Evolutionary conservation across 2,797 vertebrate genomes (phyloP).

Genomic region (Mus minutoides): DNA sequence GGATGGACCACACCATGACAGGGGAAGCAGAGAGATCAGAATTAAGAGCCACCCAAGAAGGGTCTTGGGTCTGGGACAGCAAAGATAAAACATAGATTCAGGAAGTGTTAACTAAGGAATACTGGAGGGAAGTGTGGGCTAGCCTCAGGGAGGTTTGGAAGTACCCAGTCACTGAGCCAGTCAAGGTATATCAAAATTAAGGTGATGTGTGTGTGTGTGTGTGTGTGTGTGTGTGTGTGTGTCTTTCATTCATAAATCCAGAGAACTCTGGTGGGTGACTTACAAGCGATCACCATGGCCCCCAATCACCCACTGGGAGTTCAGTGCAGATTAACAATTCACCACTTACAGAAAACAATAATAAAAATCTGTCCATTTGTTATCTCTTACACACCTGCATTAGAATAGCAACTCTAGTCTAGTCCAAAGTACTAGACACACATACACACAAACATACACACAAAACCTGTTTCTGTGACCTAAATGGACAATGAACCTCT

Average conservation of each 20-base stretch:
- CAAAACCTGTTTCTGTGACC: conserved; percentile 33
- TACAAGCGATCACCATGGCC: neutral
- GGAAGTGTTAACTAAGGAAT: neutral
- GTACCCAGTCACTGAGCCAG: neutral
- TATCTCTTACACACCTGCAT: neutral
- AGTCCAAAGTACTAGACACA: neutral
- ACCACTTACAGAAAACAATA: neutral
- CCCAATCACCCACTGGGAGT: neutral
- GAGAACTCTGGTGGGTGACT: neutral
- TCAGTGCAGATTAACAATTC: neutral
- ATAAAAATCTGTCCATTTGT: neutral
- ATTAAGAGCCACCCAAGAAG: no score
- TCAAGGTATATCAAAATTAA: no score
- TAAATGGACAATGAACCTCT: conserved; percentile 54
- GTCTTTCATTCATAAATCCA: neutral
- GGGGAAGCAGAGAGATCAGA: no score
- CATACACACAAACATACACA: neutral
- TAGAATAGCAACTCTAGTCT: conserved; percentile 47
- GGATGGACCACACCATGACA: no score
- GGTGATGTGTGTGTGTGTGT: no score
- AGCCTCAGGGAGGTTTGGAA: neutral
- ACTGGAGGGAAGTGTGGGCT: neutral
- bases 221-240: no score
- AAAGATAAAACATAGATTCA: neutral
- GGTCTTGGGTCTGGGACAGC: neutral